Base-by-base conservation (phyloP, 2,888 invertebrate genomes). In the Clunio marinus region DNA sequence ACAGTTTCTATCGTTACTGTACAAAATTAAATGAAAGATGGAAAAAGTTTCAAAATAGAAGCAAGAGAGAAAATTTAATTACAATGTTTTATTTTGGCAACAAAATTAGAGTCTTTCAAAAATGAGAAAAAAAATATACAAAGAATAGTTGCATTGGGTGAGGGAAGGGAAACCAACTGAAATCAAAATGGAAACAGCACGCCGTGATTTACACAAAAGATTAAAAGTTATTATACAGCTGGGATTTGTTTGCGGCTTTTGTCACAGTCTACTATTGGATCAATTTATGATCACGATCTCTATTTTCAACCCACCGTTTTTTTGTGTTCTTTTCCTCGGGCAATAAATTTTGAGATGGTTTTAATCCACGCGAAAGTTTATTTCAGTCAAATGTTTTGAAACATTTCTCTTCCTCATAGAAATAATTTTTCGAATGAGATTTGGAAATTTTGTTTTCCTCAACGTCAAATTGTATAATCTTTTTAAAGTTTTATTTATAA, bases 31-130 rank as follows among this genome's bases (percentile, higher is more conserved):
- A n/a, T n/a, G n/a, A n/a, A n/a, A n/a, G n/a, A n/a, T n/a, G n/a
- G n/a, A n/a, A n/a, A n/a, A n/a, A n/a, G n/a, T 5, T 46, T n/a
- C 22, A n/a, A 27, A 58, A 59, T 28, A 28, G 10, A 59, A 37
- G 24, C n/a, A 24, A 8, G 37, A 62, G 27, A 60, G 24, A 55
- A 55, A 60, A 60, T 41, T 65, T 65, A 46, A 65, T 65, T 65
- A 65, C 63, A 65, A 46, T 65, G 13, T 58, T 41, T 41, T 65
- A 65, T 65, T 65, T 65, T 65, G 63, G 63, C 63, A 65, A 65
- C 63, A 65, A 65, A 65, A 65, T 65, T 65, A 65, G 45, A 65
- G 63, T 17, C 4, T 24, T 51, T 51, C 51, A 24, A 32, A 32
- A 25, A 57, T 62, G 22, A 28, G 17, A 4, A n/a, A 15, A 13